These are phyloP conservation scores for Cottoperca gobio DNA, from an alignment of 2,797 vertebrate species.

Conservation along the genomic window DNA sequence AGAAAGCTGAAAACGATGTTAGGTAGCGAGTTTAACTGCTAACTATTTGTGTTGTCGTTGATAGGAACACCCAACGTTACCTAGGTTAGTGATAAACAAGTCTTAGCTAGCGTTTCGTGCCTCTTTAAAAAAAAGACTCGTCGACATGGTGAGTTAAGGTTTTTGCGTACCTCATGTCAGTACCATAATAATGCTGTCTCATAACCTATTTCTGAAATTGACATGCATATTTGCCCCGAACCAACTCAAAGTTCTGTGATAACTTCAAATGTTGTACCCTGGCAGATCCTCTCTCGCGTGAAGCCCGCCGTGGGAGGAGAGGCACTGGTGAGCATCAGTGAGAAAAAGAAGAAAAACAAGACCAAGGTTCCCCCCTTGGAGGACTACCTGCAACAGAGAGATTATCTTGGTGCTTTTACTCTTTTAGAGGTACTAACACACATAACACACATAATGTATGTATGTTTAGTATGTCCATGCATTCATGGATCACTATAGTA, in stretches of 20 bases:
- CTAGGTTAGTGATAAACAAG: conserved; percentile 46
- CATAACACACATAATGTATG: no score
- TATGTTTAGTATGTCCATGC: background rate
- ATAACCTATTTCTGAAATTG: background rate
- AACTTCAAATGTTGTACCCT: background rate
- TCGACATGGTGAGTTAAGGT: conserved; percentile 63
- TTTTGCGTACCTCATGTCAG: background rate
- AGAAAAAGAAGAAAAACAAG: conserved; percentile 90
- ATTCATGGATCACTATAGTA: background rate
- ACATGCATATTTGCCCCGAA: no score
- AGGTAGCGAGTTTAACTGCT: background rate
- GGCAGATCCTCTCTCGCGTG: conserved; percentile 88
- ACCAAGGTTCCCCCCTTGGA: conserved; percentile 89
- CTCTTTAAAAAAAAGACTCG: background rate
- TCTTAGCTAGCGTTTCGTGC: background rate
- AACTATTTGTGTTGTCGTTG: background rate
- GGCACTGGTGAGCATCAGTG: conserved; percentile 69
- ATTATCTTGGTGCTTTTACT: conserved; percentile 94
- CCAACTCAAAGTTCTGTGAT: background rate
- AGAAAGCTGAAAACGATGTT: background rate
- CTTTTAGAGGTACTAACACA: conserved; percentile 89
- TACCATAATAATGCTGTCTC: background rate
- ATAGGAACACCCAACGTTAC: conserved; percentile 15
- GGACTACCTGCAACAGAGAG: conserved; percentile 90
- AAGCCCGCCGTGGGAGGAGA: conserved; percentile 92